Evolutionary conservation across 2,888 invertebrate genomes (phyloP).

Genomic region (Rhamnusium bicolor): DNA sequence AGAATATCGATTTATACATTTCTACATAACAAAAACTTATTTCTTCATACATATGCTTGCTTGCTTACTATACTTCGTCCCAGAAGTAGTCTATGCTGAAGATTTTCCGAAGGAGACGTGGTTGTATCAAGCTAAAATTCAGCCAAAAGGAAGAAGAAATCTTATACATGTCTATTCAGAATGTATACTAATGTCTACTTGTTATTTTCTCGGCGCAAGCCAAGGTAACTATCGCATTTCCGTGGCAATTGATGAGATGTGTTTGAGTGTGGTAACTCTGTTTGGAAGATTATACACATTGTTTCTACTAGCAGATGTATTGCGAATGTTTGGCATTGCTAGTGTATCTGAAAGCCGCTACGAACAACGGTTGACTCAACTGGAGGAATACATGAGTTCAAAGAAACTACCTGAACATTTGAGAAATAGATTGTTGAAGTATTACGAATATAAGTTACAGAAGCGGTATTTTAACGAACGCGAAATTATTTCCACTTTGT

Average conservation of each 20-base stretch:
- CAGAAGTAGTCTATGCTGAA: not conserved
- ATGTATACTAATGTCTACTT: constrained; percentile 43
- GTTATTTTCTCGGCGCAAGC: constrained; percentile 60
- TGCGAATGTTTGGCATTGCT: constrained; percentile 59
- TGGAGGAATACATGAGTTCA: constrained; percentile 73
- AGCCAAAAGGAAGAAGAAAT: too few species aligned
- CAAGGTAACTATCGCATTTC: constrained; percentile 46
- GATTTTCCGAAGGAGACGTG: not conserved
- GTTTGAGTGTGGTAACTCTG: constrained; percentile 51
- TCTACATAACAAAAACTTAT: not conserved
- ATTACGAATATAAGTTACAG: constrained; percentile 73
- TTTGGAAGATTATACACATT: constrained; percentile 59
- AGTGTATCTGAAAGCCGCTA: constrained; percentile 68
- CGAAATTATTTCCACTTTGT: constrained; percentile 58
- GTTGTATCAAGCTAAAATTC: not conserved
- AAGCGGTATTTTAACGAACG: constrained; percentile 73
- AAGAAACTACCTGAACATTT: constrained; percentile 72
- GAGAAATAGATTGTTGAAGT: constrained; percentile 70
- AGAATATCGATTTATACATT: not conserved
- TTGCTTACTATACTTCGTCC: not conserved
- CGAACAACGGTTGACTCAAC: constrained; percentile 71
- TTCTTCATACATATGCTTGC: not conserved
- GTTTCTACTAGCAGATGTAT: constrained; percentile 53
- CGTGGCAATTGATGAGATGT: constrained; percentile 49
- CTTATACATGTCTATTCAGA: not conserved